Conservation (phyloP, 1,140 invertebrate genomes). For the Capitella teleta region DNA sequence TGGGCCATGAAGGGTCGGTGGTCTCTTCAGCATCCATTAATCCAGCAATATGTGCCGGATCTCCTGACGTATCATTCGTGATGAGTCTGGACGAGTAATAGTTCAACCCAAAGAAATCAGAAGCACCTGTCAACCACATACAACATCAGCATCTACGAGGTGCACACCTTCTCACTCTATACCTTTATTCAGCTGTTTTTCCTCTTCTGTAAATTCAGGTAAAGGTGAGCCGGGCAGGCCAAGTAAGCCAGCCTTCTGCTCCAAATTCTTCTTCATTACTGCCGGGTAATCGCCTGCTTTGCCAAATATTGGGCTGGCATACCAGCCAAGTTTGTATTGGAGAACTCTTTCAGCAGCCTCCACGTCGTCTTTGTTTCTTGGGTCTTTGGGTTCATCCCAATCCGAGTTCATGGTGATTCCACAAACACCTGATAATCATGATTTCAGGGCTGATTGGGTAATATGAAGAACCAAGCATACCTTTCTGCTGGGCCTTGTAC, state of each 20-base stretch:
- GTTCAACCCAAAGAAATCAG: conserved; percentile 34
- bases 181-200: conserved; percentile 19
- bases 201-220: conserved; percentile 31
- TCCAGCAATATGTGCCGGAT: conserved; percentile 16
- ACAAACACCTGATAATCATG: conserved; percentile 18
- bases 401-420: conserved; percentile 23
- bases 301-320: conserved; percentile 24
- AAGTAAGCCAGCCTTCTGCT: conserved; percentile 17
- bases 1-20: conserved; percentile 17
- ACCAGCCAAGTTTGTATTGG: conserved; percentile 32
- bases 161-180: too few species aligned
- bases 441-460: too few species aligned
- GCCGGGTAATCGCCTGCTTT: conserved; percentile 33
- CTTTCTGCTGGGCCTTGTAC: conserved; percentile 21
- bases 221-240: conserved; percentile 20
- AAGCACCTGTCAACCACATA: too few species aligned
- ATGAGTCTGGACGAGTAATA: conserved; percentile 27
- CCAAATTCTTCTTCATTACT: conserved; percentile 25
- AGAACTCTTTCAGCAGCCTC: conserved; percentile 22
- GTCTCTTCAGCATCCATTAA: conserved; percentile 15
- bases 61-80: conserved; percentile 10
- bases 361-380: conserved; percentile 11
- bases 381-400: conserved; percentile 19
- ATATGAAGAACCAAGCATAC: too few species aligned
- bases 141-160: too few species aligned